These are phyloP conservation scores for Uropetala carovei DNA, from an alignment of 2,888 invertebrate genomes.

Conservation along the genomic window DNA sequence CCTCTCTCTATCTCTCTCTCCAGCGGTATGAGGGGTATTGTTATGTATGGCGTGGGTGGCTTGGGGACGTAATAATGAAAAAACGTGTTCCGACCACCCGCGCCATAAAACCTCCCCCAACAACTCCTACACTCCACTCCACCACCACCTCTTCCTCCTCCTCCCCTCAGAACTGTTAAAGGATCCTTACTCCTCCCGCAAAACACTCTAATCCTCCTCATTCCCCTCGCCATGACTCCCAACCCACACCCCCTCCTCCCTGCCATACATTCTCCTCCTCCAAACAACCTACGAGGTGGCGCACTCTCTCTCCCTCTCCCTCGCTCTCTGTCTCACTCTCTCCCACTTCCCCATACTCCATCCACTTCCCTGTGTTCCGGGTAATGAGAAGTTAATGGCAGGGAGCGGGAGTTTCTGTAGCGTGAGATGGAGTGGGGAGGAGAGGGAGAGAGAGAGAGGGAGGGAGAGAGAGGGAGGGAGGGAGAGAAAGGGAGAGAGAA, in stretches of 20 bases:
- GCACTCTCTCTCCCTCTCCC: not conserved
- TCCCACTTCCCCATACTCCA: not conserved
- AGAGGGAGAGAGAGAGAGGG: too few species aligned
- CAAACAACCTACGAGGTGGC: too few species aligned
- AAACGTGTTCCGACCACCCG: not conserved
- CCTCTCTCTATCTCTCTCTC: too few species aligned
- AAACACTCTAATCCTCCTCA: not conserved
- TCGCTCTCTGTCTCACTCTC: not conserved
- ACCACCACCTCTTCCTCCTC: too few species aligned
- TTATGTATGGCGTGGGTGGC: not conserved
- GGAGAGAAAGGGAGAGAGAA: not conserved
- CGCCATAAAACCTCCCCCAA: not conserved
- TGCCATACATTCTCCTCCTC: too few species aligned
- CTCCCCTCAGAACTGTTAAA: not conserved
- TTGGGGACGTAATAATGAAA: not conserved
- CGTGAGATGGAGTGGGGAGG: not conserved
- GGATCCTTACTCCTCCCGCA: not conserved
- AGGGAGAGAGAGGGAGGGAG: not conserved
- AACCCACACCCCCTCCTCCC: too few species aligned
- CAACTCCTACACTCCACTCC: not conserved
- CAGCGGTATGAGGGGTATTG: too few species aligned
- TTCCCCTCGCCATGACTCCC: too few species aligned
- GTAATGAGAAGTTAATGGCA: constrained; percentile 26
- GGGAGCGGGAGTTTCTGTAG: not conserved
- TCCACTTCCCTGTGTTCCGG: constrained; percentile 21